phyloP scores from a whole-genome alignment of 2,113 vertebrate species.

The Rallus limicola region DNA sequence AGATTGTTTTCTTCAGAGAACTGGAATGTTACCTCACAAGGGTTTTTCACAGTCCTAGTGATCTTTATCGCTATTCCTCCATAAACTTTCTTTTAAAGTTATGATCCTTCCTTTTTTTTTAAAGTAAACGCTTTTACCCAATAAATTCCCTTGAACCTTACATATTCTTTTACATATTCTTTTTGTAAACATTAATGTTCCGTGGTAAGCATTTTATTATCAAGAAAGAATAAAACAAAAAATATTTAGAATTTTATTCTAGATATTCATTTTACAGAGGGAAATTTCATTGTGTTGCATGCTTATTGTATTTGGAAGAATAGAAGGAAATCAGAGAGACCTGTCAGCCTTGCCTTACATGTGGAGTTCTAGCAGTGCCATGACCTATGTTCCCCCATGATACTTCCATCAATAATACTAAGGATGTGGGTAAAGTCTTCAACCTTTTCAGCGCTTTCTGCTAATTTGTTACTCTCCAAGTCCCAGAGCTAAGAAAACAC shows the following conservation, averaged over 20 bases:
- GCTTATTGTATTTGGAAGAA: background rate
- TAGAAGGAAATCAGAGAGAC: background rate
- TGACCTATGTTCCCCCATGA: background rate
- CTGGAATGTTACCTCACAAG: background rate
- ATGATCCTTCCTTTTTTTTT: background rate
- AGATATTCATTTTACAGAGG: background rate
- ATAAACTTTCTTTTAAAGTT: background rate
- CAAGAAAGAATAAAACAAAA: background rate
- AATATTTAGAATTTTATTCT: background rate
- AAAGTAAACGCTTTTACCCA: background rate
- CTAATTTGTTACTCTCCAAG: background rate
- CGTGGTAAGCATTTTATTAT: background rate
- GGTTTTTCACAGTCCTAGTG: background rate
- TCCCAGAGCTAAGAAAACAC: background rate
- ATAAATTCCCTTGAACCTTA: background rate
- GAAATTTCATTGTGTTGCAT: background rate
- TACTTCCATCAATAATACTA: background rate
- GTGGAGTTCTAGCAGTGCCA: background rate
- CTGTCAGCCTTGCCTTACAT: background rate
- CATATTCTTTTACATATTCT: background rate
- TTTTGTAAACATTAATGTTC: background rate
- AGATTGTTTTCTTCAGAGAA: background rate
- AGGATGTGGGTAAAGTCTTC: background rate
- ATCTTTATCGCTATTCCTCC: background rate
- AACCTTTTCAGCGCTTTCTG: background rate